Conservation (phyloP, 2,797 vertebrate genomes). For the Helostoma temminkii region DNA sequence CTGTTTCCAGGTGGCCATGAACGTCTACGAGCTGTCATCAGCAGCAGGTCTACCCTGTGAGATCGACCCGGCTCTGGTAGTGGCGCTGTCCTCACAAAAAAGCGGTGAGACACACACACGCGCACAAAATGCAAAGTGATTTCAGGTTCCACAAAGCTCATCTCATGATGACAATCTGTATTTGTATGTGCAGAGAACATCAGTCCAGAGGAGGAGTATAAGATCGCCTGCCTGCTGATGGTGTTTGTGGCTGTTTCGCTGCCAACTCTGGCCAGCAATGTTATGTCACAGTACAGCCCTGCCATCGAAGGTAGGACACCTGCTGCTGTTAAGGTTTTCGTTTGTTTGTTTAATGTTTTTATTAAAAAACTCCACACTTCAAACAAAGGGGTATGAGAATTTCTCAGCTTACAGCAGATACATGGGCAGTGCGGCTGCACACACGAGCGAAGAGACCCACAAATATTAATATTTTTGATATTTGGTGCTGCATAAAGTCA, state of each 20-base stretch:
- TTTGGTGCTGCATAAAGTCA: neutral
- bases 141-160: neutral
- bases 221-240: constrained; percentile 99
- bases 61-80: constrained; percentile 97
- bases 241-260: constrained; percentile 98
- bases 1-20: constrained; percentile 94
- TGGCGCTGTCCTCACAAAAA: constrained; percentile 97
- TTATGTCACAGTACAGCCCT: constrained; percentile 99
- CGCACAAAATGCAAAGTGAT: neutral
- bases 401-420: too few relatives aligned
- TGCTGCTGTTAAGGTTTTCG: neutral
- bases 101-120: constrained; percentile 85
- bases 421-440: too few relatives aligned
- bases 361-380: too few relatives aligned
- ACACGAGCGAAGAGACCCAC: too few relatives aligned
- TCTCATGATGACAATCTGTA: neutral
- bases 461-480: too few relatives aligned
- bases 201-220: constrained; percentile 99
- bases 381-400: too few relatives aligned
- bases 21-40: constrained; percentile 97
- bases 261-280: constrained; percentile 96
- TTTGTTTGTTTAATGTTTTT: too few relatives aligned
- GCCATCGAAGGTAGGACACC: constrained; percentile 93
- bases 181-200: constrained; percentile 90
- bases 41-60: constrained; percentile 97